Conservation (phyloP, 2,888 invertebrate species). For the Pyrochroa serraticornis region DNA sequence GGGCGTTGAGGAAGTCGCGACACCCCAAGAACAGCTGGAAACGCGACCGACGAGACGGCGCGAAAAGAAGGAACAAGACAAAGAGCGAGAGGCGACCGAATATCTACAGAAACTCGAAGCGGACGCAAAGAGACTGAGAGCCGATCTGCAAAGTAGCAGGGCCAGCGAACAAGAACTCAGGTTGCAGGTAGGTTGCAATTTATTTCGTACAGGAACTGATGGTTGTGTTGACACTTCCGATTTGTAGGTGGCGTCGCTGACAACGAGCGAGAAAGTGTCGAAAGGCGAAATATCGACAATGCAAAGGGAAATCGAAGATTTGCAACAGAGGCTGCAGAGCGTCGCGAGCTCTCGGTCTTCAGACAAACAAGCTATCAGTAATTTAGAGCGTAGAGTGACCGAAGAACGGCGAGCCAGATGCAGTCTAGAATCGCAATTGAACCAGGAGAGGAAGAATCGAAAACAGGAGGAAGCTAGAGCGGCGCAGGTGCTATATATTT, state of each 20-base stretch:
- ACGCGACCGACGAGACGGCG: slow-evolving; percentile 42
- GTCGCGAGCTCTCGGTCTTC: slow-evolving; percentile 73
- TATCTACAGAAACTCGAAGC: slow-evolving; percentile 69
- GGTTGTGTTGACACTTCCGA: neutral
- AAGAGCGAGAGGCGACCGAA: slow-evolving; percentile 59
- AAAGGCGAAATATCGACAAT: slow-evolving; percentile 77
- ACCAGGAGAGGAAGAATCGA: slow-evolving; percentile 74
- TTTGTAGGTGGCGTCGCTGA: slow-evolving; percentile 64
- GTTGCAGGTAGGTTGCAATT: slow-evolving; percentile 66
- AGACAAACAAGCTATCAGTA: slow-evolving; percentile 78
- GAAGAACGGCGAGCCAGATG: slow-evolving; percentile 84
- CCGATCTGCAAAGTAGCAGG: slow-evolving; percentile 76
- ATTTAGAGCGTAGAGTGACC: slow-evolving; percentile 79
- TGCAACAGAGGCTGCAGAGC: slow-evolving; percentile 83
- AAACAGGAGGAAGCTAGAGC: slow-evolving; percentile 61
- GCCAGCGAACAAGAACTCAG: slow-evolving; percentile 75
- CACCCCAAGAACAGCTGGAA: slow-evolving; percentile 12
- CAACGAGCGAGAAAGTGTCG: slow-evolving; percentile 70
- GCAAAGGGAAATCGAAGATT: slow-evolving; percentile 85
- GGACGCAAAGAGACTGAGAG: slow-evolving; percentile 73
- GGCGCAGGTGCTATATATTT: slow-evolving; percentile 44
- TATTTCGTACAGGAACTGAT: neutral
- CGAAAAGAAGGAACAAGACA: slow-evolving; percentile 58
- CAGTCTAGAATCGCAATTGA: slow-evolving; percentile 74
- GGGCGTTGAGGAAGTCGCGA: slow-evolving; percentile 37